These are phyloP conservation scores for Coregonus clupeaformis DNA, from an alignment of 2,113 vertebrate genomes.

Conservation along the genomic window DNA sequence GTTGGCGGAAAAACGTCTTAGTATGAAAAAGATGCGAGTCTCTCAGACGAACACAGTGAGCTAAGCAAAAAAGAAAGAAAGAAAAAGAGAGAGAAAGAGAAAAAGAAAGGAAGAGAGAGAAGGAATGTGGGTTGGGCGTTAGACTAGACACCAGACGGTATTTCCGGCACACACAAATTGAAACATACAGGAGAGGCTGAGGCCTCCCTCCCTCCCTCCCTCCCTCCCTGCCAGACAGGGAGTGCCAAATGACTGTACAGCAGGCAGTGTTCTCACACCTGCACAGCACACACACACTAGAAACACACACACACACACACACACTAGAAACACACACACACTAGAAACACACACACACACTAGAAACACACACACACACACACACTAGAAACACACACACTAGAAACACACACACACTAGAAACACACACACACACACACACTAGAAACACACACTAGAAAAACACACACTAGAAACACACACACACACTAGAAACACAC, in stretches of 20 bases:
- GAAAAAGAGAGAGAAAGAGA: conserved; percentile 19
- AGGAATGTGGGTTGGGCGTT: conserved; percentile 58
- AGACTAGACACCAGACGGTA: conserved; percentile 67
- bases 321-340: too few relatives aligned
- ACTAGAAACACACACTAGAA: too few relatives aligned
- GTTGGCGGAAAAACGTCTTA: too few relatives aligned
- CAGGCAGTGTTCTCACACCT: conserved; percentile 13
- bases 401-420: background rate
- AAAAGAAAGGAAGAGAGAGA: conserved; percentile 39
- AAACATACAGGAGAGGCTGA: conserved; percentile 27
- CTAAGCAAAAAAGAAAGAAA: conserved; percentile 17
- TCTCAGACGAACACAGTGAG: conserved; percentile 29
- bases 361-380: too few relatives aligned
- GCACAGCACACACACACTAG: conserved; percentile 17
- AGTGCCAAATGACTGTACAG: conserved; percentile 16
- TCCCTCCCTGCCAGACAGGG: conserved; percentile 1
- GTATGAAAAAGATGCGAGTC: background rate
- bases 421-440: too few relatives aligned
- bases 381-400: too few relatives aligned
- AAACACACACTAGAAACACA: background rate
- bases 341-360: too few relatives aligned
- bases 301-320: too few relatives aligned
- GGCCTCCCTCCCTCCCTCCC: conserved; percentile 13
- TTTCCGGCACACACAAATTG: conserved; percentile 53
- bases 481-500: too few relatives aligned